Evolutionary conservation across 35 echinoderm and acorn worm species (phyloP), one percentile per base, ranked within the genome.

Genomic region (Holothuria glaberrima): DNA sequence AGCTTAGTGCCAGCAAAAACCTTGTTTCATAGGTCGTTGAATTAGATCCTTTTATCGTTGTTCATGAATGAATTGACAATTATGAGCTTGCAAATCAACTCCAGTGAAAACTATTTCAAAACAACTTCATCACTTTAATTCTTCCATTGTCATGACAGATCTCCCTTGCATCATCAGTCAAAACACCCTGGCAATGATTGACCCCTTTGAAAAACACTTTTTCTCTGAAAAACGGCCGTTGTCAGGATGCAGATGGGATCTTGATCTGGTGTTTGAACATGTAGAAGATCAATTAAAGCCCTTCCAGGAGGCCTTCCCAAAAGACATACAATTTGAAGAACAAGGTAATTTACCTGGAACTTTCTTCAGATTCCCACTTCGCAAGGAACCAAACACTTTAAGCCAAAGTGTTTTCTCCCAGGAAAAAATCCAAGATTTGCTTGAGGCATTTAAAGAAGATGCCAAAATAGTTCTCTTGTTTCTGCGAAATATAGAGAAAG

Each of bases 151-250:
- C n/a, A n/a, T n/a, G n/a, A n/a, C n/a, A n/a, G n/a, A n/a, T n/a
- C n/a, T n/a, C n/a, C n/a, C 94, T 5, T 84, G 90, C n/a, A 81
- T 95, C 44, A 45, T 95, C 5, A 95, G 94, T 50, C 83, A 73
- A 46, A 27, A 77, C 3, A 20, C 90, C 19, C 31, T 95, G 24
- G 91, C 87, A 16, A 85, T 92, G 28, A 63, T 95, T 4, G 94
- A 95, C 68, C 94, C 94, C 26, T 82, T 78, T 24, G 88, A 90
- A 68, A 78, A 30, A 73, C 56, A 90, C 71, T 92, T 95, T 48
- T 54, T 14, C 50, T 54, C 16, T 9, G 66, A 12, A 69, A 69
- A 18, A 20, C 5, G 9, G 22, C 4, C 66, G 17, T 61, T 2
- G 22, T 84, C 80, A 6, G 80, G 80, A 30, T 61, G 1, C 57